Evolutionary conservation across 2,888 invertebrate species (phyloP), one percentile per base, ranked within the genome.

Genomic region (Mechanitis messenoides): DNA sequence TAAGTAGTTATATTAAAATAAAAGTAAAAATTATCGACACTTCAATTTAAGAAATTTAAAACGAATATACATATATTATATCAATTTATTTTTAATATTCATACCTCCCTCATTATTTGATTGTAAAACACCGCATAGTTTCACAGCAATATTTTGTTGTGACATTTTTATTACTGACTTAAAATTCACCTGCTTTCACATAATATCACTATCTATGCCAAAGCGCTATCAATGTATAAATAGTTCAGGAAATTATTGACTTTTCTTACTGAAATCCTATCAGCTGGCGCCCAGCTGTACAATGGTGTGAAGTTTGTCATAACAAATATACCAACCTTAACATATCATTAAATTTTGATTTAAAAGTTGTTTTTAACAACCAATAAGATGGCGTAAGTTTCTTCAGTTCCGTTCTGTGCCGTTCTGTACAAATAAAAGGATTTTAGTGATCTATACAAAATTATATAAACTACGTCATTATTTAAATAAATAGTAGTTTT

Each of bases 51-150:
- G 7, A 47, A 11, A 1, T 5, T 66, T 46, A 58, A 56, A 59
- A 63, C 62, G 80, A 31, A 31, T 28, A 50, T 20, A 20, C 20
- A 20, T 20, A 20, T 31, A 50, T 31, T 42, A 11, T 42, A 42
- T 7, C 42, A 42, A 11, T 50, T 31, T 9, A 7, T 31, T 31
- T 31, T 7, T 31, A n/a, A 31, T 31, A 6, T 50, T 9, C 76
- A 69, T 81, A 92, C 92, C 92, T 80, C 84, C 80, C 61, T 87
- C 81, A 63, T 84, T 79, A 73, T 88, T 87, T 46, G 85, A 74
- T 73, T 91, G 90, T 67, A 92, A 80, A 67, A 92, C 77, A 46
- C 91, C 90, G 75, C 92, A 92, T 69, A 92, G 81, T 79, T 92
- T 92, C 7, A 91, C 90, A 54, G 92, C 92, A 68, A 92, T 86